phyloP scores from a whole-genome alignment of 2,888 invertebrate genomes.

The Papilio elwesi region DNA sequence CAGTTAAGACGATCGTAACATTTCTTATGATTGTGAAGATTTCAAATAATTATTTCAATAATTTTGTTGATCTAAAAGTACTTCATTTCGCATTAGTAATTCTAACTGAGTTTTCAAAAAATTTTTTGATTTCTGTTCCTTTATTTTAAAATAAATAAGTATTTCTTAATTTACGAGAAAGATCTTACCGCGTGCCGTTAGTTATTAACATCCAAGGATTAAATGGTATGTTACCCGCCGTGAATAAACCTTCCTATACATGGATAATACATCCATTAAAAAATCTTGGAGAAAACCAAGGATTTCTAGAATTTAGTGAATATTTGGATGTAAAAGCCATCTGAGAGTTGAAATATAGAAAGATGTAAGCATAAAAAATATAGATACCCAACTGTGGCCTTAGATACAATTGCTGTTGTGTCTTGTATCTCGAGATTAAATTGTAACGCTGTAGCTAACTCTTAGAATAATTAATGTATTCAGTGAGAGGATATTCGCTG shows the following conservation, averaged over 20 bases:
- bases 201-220: not conserved
- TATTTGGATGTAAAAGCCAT: not conserved
- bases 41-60: too few relatives aligned
- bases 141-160: not conserved
- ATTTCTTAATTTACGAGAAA: not conserved
- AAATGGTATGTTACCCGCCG: not conserved
- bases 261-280: not conserved
- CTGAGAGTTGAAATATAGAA: not conserved
- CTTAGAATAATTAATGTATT: conserved; percentile 1
- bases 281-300: not conserved
- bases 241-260: not conserved
- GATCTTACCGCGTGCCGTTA: not conserved
- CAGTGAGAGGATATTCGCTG: not conserved
- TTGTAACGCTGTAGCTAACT: not conserved
- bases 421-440: not conserved
- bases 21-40: too few relatives aligned
- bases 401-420: conserved; percentile 10
- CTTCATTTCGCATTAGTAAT: too few relatives aligned
- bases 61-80: too few relatives aligned
- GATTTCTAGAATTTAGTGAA: too few relatives aligned
- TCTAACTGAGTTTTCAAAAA: too few relatives aligned
- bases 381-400: conserved; percentile 11
- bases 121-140: too few relatives aligned
- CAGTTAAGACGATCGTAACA: too few relatives aligned
- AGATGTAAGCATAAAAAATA: not conserved